Evolutionary conservation across 1,140 invertebrate species (phyloP), one percentile per base, ranked within the genome.

Genomic region (Phymastichus coffea): DNA sequence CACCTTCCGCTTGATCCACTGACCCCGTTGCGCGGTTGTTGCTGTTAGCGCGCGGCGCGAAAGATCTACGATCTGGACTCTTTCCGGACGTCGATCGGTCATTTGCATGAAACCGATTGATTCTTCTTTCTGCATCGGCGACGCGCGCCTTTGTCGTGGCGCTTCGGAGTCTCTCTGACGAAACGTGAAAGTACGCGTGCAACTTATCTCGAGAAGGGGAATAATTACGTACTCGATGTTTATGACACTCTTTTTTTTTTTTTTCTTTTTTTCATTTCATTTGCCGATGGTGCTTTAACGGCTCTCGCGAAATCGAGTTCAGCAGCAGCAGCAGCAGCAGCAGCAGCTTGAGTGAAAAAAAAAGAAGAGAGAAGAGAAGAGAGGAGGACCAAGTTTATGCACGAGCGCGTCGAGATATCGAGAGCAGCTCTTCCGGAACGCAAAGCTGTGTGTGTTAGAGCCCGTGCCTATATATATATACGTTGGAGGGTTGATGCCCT

Each of bases 401-500:
- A 53, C 25, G 51, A 53, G 15, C 15, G 37, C 23, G 17, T 19
- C 49, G 22, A 40, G 35, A 52, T n/a, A n/a, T 53, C 40, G 35
- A 44, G 40, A 43, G 15, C 40, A 40, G 38, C 52, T 54, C 25
- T 54, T 54, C 40, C 40, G 40, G 52, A 44, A 41, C 25, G 49
- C 19, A n/a, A 14, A 19, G 22, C 17, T 14, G 40, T 43, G 30
- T 23, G 15, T 54, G 26, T 2, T 54, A 40, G 26, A 44, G 40
- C 4, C 17, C 8, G 8, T 6, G 8, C 1, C 25, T 26, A 41
- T n/a, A n/a, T n/a, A n/a, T n/a, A n/a, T n/a, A n/a, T n/a, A n/a
- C n/a, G n/a, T n/a, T n/a, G n/a, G n/a, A n/a, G n/a, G n/a, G n/a
- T n/a, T n/a, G n/a, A n/a, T n/a, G n/a, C n/a, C n/a, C n/a, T n/a